Base-by-base conservation (phyloP, 2,113 vertebrate species). In the Acrocephalus kingi region DNA sequence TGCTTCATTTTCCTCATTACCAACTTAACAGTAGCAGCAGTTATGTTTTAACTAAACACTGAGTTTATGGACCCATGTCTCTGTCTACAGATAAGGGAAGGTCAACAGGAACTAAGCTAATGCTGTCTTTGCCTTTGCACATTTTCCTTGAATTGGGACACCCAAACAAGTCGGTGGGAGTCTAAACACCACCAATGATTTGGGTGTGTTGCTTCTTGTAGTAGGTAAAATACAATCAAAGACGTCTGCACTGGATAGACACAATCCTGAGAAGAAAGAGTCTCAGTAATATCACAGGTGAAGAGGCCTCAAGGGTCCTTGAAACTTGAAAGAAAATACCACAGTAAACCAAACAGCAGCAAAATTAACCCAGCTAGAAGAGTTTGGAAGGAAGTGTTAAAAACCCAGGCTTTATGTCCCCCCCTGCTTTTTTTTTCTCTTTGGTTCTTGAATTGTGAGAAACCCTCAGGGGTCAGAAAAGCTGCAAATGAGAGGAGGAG, bases 61-160 rank as follows among this genome's bases (percentile, higher is more conserved):
- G 79, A 83, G 91, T 95, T 97, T 97, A 92, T 82, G 87, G 83
- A 90, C 88, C 96, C 54, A 35, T 82, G 95, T 94, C 86, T 96
- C 87, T 78, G 69, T 35, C 89, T 84, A 45, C 88, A 83, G 88
- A 97, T 91, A 93, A 97, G 63, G 63, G 96, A 93, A 96, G 73
- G 95, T 95, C 94, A 94, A 85, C 85, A 96, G 63, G 62, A 97
- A 49, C 91, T 89, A 84, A 80, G 71, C 77, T 77, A 62, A 81
- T 68, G 24, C 72, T 87, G 92, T 15, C 72, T 84, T 76, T n/a
- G 73, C 85, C 90, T 67, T 87, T 87, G 86, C 49, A 78, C 73
- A 46, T 82, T 90, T 94, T 92, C 84, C 93, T 91, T 83, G 45
- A 88, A 59, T 46, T 79, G 80, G 89, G 58, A 78, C 59, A 89